These are phyloP conservation scores for Agelas oroides DNA, from an alignment of 37 sponge, comb jelly and placozoan species.

Conservation along the genomic window DNA sequence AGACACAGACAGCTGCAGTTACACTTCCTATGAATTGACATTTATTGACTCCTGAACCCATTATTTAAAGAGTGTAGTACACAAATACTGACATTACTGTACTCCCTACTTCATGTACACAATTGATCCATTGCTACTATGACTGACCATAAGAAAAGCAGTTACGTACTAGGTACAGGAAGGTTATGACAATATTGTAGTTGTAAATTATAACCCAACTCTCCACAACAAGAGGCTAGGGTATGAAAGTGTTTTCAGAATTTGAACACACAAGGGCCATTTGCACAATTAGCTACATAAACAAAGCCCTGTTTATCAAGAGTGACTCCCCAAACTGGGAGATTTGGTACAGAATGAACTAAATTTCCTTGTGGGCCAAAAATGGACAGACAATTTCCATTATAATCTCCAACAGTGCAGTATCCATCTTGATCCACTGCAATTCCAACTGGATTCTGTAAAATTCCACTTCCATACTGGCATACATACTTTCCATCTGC, in stretches of 20 bases:
- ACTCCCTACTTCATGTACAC: too few relatives aligned
- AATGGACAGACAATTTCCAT: not conserved
- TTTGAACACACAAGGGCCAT: not conserved
- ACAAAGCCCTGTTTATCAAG: slow-evolving; percentile 33
- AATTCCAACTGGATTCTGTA: slow-evolving; percentile 30
- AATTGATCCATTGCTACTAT: too few relatives aligned
- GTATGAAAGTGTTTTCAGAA: too few relatives aligned
- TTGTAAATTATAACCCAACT: too few relatives aligned
- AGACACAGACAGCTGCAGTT: not conserved
- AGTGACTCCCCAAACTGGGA: not conserved
- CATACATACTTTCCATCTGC: slow-evolving; percentile 22
- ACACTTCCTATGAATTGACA: too few relatives aligned
- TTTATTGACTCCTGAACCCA: too few relatives aligned
- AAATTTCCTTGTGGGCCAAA: not conserved
- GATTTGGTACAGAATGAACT: not conserved
- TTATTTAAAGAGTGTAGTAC: too few relatives aligned
- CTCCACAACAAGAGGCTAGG: too few relatives aligned
- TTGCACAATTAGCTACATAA: not conserved
- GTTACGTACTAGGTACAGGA: too few relatives aligned
- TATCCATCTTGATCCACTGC: slow-evolving; percentile 39
- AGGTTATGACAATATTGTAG: too few relatives aligned
- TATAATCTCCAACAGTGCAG: not conserved
- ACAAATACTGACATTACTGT: too few relatives aligned
- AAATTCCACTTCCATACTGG: slow-evolving; percentile 11
- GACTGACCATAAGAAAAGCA: too few relatives aligned